phyloP scores from a whole-genome alignment of 2,888 invertebrate genomes.

The Germaria angustata region DNA sequence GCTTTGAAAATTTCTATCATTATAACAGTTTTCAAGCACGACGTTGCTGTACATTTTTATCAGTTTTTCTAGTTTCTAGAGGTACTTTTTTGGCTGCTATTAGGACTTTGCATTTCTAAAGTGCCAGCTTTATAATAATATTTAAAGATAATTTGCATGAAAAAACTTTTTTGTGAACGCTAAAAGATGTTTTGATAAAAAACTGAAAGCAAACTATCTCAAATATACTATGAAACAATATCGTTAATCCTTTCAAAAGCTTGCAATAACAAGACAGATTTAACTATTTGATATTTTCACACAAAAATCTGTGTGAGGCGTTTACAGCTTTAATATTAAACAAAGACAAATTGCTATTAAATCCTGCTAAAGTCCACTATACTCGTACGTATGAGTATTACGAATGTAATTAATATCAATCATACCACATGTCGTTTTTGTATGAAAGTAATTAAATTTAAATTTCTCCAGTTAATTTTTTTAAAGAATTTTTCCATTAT shows the following conservation, averaged over 20 bases:
- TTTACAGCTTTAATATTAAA: background rate
- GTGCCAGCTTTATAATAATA: background rate
- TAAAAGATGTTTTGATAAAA: background rate
- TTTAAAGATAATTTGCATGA: background rate
- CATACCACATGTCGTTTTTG: slow-evolving; percentile 22
- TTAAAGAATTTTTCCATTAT: background rate
- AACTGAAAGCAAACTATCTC: too few relatives aligned
- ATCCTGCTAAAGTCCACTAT: background rate
- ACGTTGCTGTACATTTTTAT: too few relatives aligned
- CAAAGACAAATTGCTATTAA: background rate
- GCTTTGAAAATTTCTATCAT: background rate
- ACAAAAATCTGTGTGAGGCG: background rate
- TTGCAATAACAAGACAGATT: background rate
- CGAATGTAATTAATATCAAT: slow-evolving; percentile 23
- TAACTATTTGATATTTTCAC: background rate
- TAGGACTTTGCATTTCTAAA: background rate
- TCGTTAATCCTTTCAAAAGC: background rate
- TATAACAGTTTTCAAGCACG: background rate
- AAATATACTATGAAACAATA: background rate
- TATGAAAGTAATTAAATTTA: background rate
- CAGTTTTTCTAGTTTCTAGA: too few relatives aligned
- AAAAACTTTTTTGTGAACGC: background rate
- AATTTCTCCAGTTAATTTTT: background rate
- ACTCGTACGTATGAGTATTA: slow-evolving; percentile 12
- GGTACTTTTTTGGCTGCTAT: background rate